These are phyloP conservation scores for Euzophera pinguis DNA, from an alignment of 2,888 invertebrate genomes.

Conservation along the genomic window DNA sequence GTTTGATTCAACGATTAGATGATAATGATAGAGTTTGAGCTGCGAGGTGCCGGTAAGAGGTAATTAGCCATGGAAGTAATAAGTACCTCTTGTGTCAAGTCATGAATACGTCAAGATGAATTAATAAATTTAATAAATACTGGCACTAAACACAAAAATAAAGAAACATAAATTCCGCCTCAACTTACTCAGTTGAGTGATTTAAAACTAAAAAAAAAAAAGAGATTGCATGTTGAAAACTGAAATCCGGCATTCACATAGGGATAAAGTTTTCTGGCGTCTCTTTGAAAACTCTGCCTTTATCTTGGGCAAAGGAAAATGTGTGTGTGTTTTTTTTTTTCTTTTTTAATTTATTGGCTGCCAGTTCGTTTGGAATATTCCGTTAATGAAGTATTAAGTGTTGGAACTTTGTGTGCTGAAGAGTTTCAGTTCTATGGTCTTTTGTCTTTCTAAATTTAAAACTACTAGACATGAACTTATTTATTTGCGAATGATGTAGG, in stretches of 20 bases:
- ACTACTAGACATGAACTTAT: no score
- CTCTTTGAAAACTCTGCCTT: background rate
- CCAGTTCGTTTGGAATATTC: background rate
- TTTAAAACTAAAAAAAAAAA: background rate
- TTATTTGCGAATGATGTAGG: no score
- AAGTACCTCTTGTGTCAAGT: no score
- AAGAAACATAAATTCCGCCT: background rate
- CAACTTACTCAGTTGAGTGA: background rate
- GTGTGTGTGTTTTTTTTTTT: background rate
- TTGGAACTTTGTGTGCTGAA: background rate
- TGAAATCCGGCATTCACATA: background rate
- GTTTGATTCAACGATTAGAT: no score
- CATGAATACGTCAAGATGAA: no score
- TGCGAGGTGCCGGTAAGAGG: no score
- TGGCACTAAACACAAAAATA: background rate
- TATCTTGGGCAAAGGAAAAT: background rate
- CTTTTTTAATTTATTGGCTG: background rate
- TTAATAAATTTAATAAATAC: background rate
- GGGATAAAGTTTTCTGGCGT: background rate
- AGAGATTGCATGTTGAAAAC: conserved; percentile 1
- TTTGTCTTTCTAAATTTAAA: no score
- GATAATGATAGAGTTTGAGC: no score
- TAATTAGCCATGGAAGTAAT: no score
- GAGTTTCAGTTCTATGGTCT: no score
- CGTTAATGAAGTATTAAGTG: background rate